Conservation (phyloP, 2,888 invertebrate species). For the Lottia scabra region DNA sequence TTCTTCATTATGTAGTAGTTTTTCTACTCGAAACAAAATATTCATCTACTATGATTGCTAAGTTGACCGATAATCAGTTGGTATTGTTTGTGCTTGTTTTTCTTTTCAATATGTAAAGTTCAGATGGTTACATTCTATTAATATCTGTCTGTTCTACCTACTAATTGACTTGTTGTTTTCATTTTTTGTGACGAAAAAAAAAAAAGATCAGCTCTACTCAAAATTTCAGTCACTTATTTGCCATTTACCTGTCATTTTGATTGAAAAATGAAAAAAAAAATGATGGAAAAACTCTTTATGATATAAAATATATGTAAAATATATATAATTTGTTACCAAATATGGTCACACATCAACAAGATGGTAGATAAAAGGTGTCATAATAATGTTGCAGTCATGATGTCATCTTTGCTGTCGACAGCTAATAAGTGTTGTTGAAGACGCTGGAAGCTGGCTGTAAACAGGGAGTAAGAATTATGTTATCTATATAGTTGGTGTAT, state of each 20-base stretch:
- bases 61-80: background rate
- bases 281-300: background rate
- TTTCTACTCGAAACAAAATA: background rate
- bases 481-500: background rate
- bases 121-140: background rate
- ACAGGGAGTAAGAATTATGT: background rate
- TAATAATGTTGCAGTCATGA: too few species aligned
- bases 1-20: background rate
- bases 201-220: too few species aligned
- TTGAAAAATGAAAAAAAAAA: background rate
- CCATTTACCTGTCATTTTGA: too few species aligned
- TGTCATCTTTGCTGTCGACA: too few species aligned
- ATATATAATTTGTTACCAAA: background rate
- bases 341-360: background rate
- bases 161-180: background rate
- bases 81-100: background rate
- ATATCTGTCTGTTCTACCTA: background rate
- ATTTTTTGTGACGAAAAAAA: background rate
- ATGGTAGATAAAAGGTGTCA: too few species aligned
- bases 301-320: background rate
- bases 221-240: too few species aligned
- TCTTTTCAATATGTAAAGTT: background rate
- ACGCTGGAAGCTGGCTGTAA: background rate
- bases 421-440: too few species aligned
- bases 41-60: slow-evolving; percentile 2